Percentiles rank a stretch among this genome's conserved stretches.
Evolutionary conservation across 1,140 invertebrate species (phyloP).

Genomic region (Trichonephila clavata): DNA sequence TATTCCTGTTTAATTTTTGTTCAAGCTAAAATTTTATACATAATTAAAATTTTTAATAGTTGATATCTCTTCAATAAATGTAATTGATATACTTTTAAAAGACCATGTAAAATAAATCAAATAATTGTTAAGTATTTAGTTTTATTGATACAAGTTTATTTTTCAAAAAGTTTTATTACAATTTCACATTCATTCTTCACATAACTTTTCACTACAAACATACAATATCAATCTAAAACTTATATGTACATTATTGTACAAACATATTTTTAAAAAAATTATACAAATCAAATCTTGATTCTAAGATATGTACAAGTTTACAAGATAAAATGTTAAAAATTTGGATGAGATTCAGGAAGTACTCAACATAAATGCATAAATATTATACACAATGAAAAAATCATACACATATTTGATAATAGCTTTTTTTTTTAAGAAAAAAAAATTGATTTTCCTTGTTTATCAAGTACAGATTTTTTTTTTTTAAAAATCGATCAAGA

Average conservation of each 20-base stretch:
- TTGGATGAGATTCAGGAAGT: not conserved
- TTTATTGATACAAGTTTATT: not conserved
- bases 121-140: not conserved
- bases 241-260: slow-evolving; percentile 16
- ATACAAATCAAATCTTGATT: not conserved
- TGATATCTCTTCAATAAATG: too few species aligned
- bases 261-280: not conserved
- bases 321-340: not conserved
- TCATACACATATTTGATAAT: not conserved
- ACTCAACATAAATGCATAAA: slow-evolving; percentile 8
- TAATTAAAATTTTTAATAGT: too few species aligned
- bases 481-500: not conserved
- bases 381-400: not conserved
- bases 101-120: too few species aligned
- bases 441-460: not conserved
- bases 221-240: slow-evolving; percentile 13
- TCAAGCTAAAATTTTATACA: too few species aligned
- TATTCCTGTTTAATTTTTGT: too few species aligned
- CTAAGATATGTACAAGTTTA: not conserved
- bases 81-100: too few species aligned
- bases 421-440: too few species aligned
- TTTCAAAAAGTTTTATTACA: not conserved
- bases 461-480: not conserved
- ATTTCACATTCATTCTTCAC: slow-evolving; percentile 3
- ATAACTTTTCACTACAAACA: not conserved